Evolutionary conservation across 2,888 invertebrate genomes (phyloP).

Genomic region (Trilocha varians): DNA sequence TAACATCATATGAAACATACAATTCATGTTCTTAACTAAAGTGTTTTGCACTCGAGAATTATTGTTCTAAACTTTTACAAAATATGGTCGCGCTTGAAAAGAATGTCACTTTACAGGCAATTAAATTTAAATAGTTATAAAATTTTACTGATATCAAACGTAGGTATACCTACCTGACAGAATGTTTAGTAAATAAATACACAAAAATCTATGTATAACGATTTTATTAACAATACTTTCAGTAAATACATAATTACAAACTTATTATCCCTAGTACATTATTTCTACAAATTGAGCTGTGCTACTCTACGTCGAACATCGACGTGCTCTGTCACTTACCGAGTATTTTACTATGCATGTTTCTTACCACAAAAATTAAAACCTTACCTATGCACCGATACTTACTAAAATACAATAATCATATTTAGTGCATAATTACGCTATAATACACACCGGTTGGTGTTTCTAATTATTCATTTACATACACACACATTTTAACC

Average conservation of each 20-base stretch:
- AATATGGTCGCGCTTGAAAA: too few species aligned
- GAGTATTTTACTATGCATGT: slow-evolving; percentile 13
- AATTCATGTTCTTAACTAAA: too few species aligned
- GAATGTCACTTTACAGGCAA: too few species aligned
- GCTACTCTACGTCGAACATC: slow-evolving; percentile 57
- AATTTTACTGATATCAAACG: too few species aligned
- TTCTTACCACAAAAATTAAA: slow-evolving; percentile 14
- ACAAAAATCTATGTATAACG: slow-evolving; percentile 58
- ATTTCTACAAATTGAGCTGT: slow-evolving; percentile 68
- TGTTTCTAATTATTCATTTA: neutral
- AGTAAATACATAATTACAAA: slow-evolving; percentile 69
- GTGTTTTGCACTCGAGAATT: too few species aligned
- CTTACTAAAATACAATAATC: slow-evolving; percentile 19
- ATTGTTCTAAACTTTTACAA: too few species aligned
- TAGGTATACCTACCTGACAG: too few species aligned
- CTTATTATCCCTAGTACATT: too few species aligned
- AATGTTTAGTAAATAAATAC: slow-evolving; percentile 12
- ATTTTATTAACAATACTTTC: slow-evolving; percentile 67
- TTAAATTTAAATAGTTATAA: too few species aligned
- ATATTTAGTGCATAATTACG: too few species aligned
- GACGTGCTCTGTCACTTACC: slow-evolving; percentile 5
- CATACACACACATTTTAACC: neutral
- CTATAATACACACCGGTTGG: too few species aligned
- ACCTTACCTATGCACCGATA: slow-evolving; percentile 51
- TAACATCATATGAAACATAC: too few species aligned